A percentile compares a stretch with the other conserved stretches of the same genome.
Conservation (phyloP, 2,888 invertebrate species). For the Tineola bisselliella region DNA sequence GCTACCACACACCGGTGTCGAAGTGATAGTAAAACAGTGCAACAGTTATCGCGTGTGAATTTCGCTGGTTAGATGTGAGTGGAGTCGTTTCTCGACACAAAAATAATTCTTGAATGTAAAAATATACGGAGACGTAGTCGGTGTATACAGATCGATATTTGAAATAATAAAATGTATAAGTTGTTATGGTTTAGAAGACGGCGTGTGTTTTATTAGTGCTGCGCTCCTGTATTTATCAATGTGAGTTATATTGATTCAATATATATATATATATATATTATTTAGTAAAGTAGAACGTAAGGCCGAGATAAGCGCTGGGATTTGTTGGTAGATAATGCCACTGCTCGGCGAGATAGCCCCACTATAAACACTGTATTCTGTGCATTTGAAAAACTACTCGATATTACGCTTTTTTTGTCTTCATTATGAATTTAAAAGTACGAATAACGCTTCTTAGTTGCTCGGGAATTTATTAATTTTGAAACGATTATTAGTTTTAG, state of each 20-base stretch:
- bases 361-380: not conserved
- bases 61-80: slow-evolving; percentile 2
- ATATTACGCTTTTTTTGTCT: too few relatives aligned
- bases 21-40: not conserved
- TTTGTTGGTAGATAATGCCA: slow-evolving; percentile 51
- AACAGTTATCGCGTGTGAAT: not conserved
- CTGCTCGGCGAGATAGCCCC: slow-evolving; percentile 23
- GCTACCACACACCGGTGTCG: not conserved
- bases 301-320: slow-evolving; percentile 40
- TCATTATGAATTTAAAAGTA: too few relatives aligned
- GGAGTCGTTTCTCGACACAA: slow-evolving; percentile 29
- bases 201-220: slow-evolving; percentile 21
- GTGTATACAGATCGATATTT: slow-evolving; percentile 63
- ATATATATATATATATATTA: too few relatives aligned
- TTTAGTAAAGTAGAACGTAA: slow-evolving; percentile 27
- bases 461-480: too few relatives aligned
- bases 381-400: too few relatives aligned
- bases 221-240: slow-evolving; percentile 12
- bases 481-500: too few relatives aligned
- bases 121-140: slow-evolving; percentile 50
- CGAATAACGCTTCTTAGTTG: too few relatives aligned
- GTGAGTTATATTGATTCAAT: slow-evolving; percentile 41
- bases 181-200: slow-evolving; percentile 16
- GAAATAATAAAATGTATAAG: slow-evolving; percentile 65
- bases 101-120: slow-evolving; percentile 52